Base-by-base conservation (phyloP, 2,113 vertebrate species). In the Calidris pygmaea region DNA sequence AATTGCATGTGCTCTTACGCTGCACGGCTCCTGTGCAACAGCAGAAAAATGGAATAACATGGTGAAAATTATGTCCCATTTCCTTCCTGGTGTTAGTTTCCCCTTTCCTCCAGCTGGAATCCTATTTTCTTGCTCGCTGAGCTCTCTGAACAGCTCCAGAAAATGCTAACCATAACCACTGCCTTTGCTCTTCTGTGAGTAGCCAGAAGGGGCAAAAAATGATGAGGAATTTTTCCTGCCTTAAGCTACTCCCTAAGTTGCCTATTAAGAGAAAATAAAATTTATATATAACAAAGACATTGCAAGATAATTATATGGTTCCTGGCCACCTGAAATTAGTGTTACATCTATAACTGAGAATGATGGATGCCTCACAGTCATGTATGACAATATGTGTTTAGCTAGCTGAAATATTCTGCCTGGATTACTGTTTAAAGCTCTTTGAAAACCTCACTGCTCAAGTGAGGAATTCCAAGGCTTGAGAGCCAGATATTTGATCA, bases 31-130 rank as follows among this genome's bases (percentile, higher is more conserved):
- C 70, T 6, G 3, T 59, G 80, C 52, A 84, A 37, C 72, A 87
- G 73, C 76, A 93, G 53, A 53, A 90, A 85, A 91, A 5, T 37
- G 78, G 72, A 89, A 81, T 62, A 60, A 34, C n/a, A 5, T 2
- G 2, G 23, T 86, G 84, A 75, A 95, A 94, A 60, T 67, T 21
- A 62, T 7, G 23, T 71, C 35, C 27, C 12, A 2, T 76, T 94
- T 92, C 39, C 39, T 94, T 91, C 77, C 74, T 87, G 73, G 43
- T 50, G 68, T 91, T 65, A 85, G n/a, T 92, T 89, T 84, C 16
- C 48, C 27, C 13, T 34, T 81, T 88, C 70, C 26, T 94, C 30
- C 56, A 56, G 14, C 43, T 87, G 55, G 56, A 90, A 81, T 85
- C 35, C 30, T 63, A 2, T 74, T 86, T 92, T 89, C 59, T 74